Evolutionary conservation across 1,140 invertebrate species (phyloP).

Genomic region (Dendrolimus kikuchii): DNA sequence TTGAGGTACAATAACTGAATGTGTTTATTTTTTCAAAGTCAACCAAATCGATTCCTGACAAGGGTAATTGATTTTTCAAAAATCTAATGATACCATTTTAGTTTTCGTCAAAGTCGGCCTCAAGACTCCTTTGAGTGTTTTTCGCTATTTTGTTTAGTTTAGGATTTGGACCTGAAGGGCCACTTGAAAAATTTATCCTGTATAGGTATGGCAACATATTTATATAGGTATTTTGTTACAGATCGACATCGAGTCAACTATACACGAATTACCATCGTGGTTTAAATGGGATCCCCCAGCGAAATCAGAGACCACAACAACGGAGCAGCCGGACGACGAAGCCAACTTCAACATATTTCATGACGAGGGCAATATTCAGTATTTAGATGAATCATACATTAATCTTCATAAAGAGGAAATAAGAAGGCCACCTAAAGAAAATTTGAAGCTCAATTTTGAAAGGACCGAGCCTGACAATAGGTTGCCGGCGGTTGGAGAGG

Average conservation of each 20-base stretch:
- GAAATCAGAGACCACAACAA: slow-evolving; percentile 52
- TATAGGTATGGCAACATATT: not conserved
- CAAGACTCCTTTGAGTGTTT: too few relatives aligned
- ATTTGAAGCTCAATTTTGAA: slow-evolving; percentile 45
- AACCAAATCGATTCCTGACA: too few relatives aligned
- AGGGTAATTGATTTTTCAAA: too few relatives aligned
- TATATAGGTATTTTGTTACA: slow-evolving; percentile 16
- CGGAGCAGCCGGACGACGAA: slow-evolving; percentile 44
- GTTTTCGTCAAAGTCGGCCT: too few relatives aligned
- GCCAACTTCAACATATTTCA: slow-evolving; percentile 54
- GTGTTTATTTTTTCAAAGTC: too few relatives aligned
- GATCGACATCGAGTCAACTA: slow-evolving; percentile 53
- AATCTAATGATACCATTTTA: too few relatives aligned
- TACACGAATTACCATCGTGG: slow-evolving; percentile 50
- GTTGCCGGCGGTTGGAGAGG: slow-evolving; percentile 50
- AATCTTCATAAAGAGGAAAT: slow-evolving; percentile 63
- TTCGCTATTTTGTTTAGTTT: too few relatives aligned
- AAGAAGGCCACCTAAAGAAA: slow-evolving; percentile 50
- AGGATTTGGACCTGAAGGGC: too few relatives aligned
- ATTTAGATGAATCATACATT: slow-evolving; percentile 61
- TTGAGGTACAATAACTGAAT: too few relatives aligned
- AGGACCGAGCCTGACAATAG: slow-evolving; percentile 58
- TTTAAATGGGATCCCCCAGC: slow-evolving; percentile 62
- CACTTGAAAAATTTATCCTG: too few relatives aligned
- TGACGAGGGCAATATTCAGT: slow-evolving; percentile 58